A percentile compares a stretch with the other conserved stretches of the same genome.
These are phyloP conservation scores for Diloba caeruleocephala DNA, from an alignment of 2,888 invertebrate species.

Conservation along the genomic window DNA sequence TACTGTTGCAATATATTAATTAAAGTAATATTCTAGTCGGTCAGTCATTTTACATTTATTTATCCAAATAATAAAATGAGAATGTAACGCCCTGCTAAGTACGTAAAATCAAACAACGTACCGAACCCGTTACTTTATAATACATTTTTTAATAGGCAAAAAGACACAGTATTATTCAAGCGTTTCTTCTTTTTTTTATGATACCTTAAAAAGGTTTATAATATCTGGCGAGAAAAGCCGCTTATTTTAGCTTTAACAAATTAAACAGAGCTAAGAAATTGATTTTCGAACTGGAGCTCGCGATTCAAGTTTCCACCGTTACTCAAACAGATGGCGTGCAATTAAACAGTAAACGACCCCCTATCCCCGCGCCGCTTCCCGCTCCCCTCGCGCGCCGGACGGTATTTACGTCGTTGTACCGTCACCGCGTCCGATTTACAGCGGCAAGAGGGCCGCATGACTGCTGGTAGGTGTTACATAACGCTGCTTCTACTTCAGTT, in stretches of 20 bases:
- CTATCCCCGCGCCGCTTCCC: conserved; percentile 14
- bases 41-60: too few relatives aligned
- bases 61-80: too few relatives aligned
- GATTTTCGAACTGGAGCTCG: conserved; percentile 19
- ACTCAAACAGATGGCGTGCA: conserved; percentile 75
- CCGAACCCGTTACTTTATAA: too few relatives aligned
- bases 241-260: neutral
- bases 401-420: conserved; percentile 77
- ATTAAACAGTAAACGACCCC: conserved; percentile 74
- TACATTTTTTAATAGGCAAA: too few relatives aligned
- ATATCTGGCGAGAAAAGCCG: too few relatives aligned
- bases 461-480: neutral
- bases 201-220: too few relatives aligned
- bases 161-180: too few relatives aligned
- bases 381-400: conserved; percentile 16
- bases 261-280: conserved; percentile 8
- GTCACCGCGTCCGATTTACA: conserved; percentile 71
- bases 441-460: conserved; percentile 11
- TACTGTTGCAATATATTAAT: too few relatives aligned
- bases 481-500: neutral
- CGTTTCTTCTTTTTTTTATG: too few relatives aligned
- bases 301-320: conserved; percentile 43
- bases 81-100: too few relatives aligned
- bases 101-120: too few relatives aligned
- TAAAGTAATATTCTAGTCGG: too few relatives aligned